Conservation (phyloP, 2,888 invertebrate species). For the Caenorhabditis japonica region DNA sequence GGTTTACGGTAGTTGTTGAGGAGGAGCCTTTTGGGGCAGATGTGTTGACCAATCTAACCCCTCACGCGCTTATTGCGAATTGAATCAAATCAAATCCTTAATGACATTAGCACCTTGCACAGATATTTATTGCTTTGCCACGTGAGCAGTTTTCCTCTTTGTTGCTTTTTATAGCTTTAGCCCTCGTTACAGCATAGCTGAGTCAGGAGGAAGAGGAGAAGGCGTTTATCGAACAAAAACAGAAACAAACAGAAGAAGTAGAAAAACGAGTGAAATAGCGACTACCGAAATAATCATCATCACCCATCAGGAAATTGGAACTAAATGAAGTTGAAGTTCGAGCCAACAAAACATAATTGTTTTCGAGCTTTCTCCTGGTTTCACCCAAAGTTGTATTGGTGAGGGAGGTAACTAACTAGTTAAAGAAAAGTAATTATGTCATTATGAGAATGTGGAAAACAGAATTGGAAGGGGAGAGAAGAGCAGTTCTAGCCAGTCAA, state of each 20-base stretch:
- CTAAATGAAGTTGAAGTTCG: conserved; percentile 45
- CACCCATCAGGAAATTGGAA: conserved; percentile 39
- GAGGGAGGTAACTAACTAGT: conserved; percentile 1
- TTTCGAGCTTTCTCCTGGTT: conserved; percentile 19
- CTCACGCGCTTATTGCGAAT: conserved; percentile 38
- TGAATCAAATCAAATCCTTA: no score
- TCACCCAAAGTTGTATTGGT: conserved; percentile 7
- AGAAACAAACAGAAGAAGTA: conserved; percentile 4
- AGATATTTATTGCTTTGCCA: conserved; percentile 43
- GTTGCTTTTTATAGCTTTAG: conserved; percentile 27
- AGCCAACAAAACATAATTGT: conserved; percentile 49
- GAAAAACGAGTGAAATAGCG: neutral
- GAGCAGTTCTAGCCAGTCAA: no score
- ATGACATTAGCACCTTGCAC: conserved; percentile 52
- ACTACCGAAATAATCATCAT: conserved; percentile 31
- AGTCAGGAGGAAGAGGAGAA: neutral
- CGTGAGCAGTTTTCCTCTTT: conserved; percentile 7
- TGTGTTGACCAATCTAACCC: conserved; percentile 48
- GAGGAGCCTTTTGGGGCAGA: conserved; percentile 39
- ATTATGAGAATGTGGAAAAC: conserved; percentile 48
- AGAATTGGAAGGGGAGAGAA: neutral
- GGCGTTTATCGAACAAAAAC: neutral
- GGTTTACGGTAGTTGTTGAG: conserved; percentile 53
- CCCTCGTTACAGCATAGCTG: conserved; percentile 8
- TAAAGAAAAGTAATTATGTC: conserved; percentile 53